These are phyloP conservation scores for Cassiopea xamachana DNA, from an alignment of 30 jellyfish, hydroid and myxozoan species.

Conservation along the genomic window DNA sequence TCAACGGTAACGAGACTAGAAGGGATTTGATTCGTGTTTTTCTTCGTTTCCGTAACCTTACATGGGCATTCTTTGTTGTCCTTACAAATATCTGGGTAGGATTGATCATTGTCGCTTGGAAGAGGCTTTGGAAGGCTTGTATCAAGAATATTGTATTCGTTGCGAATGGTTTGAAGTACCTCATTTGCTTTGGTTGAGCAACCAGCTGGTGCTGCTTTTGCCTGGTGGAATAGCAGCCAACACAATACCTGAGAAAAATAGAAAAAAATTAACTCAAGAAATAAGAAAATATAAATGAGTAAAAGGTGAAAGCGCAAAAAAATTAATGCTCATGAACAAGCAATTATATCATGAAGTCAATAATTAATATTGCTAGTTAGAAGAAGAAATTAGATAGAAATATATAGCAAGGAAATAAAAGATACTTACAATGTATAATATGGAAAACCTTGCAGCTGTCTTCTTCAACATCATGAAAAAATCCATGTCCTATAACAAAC, in stretches of 20 bases:
- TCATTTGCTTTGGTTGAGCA: not conserved
- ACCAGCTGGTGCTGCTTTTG: not conserved
- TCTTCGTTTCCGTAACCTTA: slow-evolving; percentile 20
- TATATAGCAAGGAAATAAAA: too few species aligned
- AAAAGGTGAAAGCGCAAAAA: too few species aligned
- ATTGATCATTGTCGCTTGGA: not conserved
- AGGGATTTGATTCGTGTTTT: slow-evolving; percentile 1
- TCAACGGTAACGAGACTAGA: slow-evolving; percentile 15
- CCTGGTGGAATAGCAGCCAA: not conserved
- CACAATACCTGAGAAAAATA: not conserved
- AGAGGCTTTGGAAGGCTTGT: not conserved
- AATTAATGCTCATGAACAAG: too few species aligned
- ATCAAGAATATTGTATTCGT: not conserved
- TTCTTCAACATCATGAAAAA: too few species aligned
- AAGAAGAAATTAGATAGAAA: too few species aligned
- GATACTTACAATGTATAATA: too few species aligned
- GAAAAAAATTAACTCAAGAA: too few species aligned
- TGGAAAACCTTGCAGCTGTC: too few species aligned
- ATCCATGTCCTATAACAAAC: too few species aligned
- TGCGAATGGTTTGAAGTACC: not conserved
- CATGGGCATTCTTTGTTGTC: not conserved
- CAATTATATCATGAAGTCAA: too few species aligned
- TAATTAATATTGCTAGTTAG: too few species aligned
- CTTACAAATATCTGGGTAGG: not conserved
- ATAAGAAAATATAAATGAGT: too few species aligned